Evolutionary conservation across 2,113 vertebrate genomes (phyloP).

Genomic region (Zosterops pallidus): DNA sequence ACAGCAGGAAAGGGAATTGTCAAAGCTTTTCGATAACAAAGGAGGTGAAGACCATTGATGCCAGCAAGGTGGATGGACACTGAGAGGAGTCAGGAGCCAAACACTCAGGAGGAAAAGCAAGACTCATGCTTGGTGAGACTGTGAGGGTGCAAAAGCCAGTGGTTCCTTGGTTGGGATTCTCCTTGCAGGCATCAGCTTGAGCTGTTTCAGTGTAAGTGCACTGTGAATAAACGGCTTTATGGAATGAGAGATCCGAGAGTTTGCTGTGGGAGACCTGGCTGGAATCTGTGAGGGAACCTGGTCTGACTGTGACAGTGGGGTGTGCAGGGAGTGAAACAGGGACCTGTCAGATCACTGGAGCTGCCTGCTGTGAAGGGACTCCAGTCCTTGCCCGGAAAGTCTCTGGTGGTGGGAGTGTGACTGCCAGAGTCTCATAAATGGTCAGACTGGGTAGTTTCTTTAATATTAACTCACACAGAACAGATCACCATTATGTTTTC

Average conservation of each 20-base stretch:
- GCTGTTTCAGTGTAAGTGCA: neutral
- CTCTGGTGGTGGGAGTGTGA: neutral
- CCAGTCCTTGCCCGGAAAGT: accelerated
- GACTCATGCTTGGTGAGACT: neutral
- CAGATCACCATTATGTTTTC: neutral
- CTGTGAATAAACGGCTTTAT: neutral
- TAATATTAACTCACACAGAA: neutral
- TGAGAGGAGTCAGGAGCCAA: accelerated
- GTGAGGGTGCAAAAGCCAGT: neutral
- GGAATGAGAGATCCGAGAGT: neutral
- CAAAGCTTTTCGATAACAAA: accelerated
- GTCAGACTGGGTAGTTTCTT: neutral
- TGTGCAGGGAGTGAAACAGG: neutral
- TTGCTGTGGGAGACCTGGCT: accelerated
- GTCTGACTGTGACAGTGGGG: neutral
- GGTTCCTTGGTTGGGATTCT: neutral
- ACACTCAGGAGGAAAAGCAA: neutral
- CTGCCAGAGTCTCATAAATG: neutral
- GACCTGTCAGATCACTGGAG: accelerated
- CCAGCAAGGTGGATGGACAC: neutral
- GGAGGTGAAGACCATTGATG: accelerated
- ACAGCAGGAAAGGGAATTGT: neutral
- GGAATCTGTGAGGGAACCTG: neutral
- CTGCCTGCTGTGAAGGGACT: neutral
- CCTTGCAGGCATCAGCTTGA: neutral